Evolutionary conservation across 2,888 invertebrate genomes (phyloP).

Genomic region (Chrysomela aeneicollis): DNA sequence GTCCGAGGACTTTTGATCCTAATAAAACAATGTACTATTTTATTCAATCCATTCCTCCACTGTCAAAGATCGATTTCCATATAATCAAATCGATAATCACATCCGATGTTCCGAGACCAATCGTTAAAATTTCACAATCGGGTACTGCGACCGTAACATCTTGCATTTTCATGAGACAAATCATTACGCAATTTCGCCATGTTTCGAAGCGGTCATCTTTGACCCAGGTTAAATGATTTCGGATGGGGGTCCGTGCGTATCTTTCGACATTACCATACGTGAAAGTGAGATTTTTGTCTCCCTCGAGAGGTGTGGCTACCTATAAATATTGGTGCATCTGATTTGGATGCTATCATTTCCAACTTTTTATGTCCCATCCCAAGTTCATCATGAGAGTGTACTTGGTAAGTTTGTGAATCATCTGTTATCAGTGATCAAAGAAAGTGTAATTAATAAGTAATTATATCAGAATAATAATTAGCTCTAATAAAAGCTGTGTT

Average conservation of each 20-base stretch:
- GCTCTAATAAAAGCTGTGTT: too few relatives aligned
- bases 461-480: too few relatives aligned
- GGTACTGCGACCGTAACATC: neutral
- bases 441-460: too few relatives aligned
- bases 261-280: conserved; percentile 18
- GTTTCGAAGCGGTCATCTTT: conserved; percentile 9
- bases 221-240: conserved; percentile 23
- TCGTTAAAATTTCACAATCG: neutral
- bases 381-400: conserved; percentile 42
- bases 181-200: neutral
- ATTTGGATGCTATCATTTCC: conserved; percentile 45
- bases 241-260: conserved; percentile 6
- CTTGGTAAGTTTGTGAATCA: conserved; percentile 45
- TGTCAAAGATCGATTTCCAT: conserved; percentile 1
- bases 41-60: neutral
- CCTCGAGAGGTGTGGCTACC: conserved; percentile 47
- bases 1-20: too few relatives aligned
- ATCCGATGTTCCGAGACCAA: neutral
- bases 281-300: conserved; percentile 31
- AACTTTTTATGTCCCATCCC: conserved; percentile 36
- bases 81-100: too few relatives aligned
- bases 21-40: too few relatives aligned
- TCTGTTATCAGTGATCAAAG: neutral
- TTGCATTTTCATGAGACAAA: neutral
- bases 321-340: conserved; percentile 50